These are phyloP conservation scores for Gymnocheta viridis DNA, from an alignment of 2,888 invertebrate genomes.

Conservation along the genomic window DNA sequence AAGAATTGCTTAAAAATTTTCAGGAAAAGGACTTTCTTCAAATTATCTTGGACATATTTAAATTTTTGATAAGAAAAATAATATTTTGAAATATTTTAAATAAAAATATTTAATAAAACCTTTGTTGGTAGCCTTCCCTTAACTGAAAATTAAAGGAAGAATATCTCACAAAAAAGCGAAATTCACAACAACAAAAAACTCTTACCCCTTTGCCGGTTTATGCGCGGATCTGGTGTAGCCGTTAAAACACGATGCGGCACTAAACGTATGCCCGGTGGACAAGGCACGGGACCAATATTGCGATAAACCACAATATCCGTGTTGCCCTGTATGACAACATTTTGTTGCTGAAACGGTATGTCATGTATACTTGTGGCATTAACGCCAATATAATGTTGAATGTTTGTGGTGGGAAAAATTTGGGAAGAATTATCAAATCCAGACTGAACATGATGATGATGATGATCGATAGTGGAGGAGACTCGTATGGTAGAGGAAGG, in stretches of 20 bases:
- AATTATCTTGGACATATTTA: no score
- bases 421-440: constrained; percentile 38
- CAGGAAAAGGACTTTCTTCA: no score
- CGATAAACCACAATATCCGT: constrained; percentile 80
- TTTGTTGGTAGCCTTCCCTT: no score
- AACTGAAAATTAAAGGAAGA: no score
- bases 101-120: no score
- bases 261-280: constrained; percentile 79
- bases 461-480: constrained; percentile 70
- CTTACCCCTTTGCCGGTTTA: constrained; percentile 79
- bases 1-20: no score
- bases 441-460: constrained; percentile 54
- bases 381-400: constrained; percentile 61
- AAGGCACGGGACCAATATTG: constrained; percentile 78
- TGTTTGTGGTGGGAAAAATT: constrained; percentile 58
- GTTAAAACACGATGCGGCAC: constrained; percentile 79
- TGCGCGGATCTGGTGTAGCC: constrained; percentile 75
- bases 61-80: no score
- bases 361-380: constrained; percentile 61
- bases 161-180: neutral
- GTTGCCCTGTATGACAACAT: constrained; percentile 79
- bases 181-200: constrained; percentile 31
- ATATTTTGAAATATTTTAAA: no score
- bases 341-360: constrained; percentile 72
- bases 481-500: constrained; percentile 71